Evolutionary conservation across 1,140 invertebrate genomes (phyloP).

Genomic region (Paraescarpia echinospica): DNA sequence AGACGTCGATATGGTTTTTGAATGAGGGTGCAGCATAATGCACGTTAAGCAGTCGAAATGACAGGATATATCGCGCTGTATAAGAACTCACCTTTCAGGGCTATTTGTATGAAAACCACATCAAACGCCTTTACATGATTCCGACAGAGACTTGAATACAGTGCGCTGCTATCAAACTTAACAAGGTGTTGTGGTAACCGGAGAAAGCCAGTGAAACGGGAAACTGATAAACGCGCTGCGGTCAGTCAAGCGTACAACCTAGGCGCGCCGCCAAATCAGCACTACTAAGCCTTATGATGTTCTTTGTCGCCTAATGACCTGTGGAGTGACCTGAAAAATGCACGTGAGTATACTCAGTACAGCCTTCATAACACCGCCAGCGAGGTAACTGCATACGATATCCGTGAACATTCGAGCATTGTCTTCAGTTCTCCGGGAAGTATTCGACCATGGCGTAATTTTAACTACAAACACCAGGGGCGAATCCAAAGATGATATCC

Average conservation of each 20-base stretch:
- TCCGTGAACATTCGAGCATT: too few species aligned
- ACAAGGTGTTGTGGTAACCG: background rate
- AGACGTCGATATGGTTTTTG: too few species aligned
- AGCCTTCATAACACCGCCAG: background rate
- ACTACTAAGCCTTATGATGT: background rate
- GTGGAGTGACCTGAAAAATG: background rate
- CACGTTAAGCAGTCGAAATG: too few species aligned
- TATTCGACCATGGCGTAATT: too few species aligned
- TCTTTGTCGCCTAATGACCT: background rate
- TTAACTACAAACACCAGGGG: too few species aligned
- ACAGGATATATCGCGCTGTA: too few species aligned
- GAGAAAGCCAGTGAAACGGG: background rate
- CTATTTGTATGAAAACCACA: background rate
- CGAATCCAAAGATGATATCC: too few species aligned
- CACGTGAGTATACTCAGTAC: background rate
- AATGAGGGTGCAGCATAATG: too few species aligned
- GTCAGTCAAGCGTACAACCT: background rate
- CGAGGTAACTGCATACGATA: too few species aligned
- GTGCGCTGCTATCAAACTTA: background rate
- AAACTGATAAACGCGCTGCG: background rate
- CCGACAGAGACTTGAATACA: background rate
- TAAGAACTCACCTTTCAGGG: too few species aligned
- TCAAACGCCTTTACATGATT: background rate
- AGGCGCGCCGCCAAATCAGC: background rate
- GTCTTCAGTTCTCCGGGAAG: too few species aligned